Evolutionary conservation across 37 sponge, comb jelly and placozoan species (phyloP), one percentile per base, ranked within the genome.

Genomic region (Bolinopsis microptera): DNA sequence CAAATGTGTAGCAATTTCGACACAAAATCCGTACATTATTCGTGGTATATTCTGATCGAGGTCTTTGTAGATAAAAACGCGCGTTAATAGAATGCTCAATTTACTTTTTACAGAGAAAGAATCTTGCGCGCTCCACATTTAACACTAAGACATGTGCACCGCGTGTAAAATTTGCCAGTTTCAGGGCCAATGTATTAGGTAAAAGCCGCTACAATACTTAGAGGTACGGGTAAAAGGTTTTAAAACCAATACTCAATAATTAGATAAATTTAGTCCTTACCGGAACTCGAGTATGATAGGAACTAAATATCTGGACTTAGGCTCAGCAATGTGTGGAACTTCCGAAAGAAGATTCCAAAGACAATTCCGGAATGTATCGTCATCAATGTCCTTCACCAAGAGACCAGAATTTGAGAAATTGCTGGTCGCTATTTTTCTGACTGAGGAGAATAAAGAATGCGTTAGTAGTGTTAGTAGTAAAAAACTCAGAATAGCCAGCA

Each of bases 261-360:
- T n/a, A n/a, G n/a, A n/a, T n/a, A n/a, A n/a, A n/a, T n/a, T n/a
- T n/a, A n/a, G n/a, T n/a, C 5, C 61, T 13, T 5, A 86, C 90
- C 90, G 37, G 61, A 86, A 86, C 9, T 41, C n/a, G 26, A 86
- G 61, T 35, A 86, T 86, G 30, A 41, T 24, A 0, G 90, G 90
- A 24, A 86, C 90, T 23, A 86, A 24, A 38, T 36, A 26, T 39
- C 90, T 13, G 0, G 90, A 86, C 22, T 86, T 86, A 28, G 90
- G 41, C 36, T 86, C 90, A 33, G 90, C 90, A 24, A 86, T n/a
- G 0, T 86, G 36, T 1, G 90, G 61, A 86, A 86, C 24, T 33
- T 86, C 35, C 26, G 90, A 35, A 22, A 86, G 61, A n/a, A 86
- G 31, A n/a, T 86, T 86, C 90, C 90, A 86, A 1, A 86, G 48